Evolutionary conservation across 2,888 invertebrate species (phyloP).

Genomic region (Chymomyza procnemis): DNA sequence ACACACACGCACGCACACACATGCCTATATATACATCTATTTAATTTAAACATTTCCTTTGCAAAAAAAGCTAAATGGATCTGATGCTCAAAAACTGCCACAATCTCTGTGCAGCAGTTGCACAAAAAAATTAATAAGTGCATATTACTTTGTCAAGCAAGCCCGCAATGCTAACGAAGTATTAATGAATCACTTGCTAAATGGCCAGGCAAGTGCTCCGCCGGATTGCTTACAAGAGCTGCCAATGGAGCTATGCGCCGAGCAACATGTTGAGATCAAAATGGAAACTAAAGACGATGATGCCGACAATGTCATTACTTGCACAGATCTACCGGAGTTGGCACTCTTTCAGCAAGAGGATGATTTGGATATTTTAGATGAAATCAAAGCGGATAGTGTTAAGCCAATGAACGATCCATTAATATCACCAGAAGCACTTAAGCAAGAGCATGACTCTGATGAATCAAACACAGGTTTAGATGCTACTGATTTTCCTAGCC

Average conservation of each 20-base stretch:
- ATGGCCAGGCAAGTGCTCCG: slow-evolving; percentile 16
- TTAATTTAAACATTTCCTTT: neutral
- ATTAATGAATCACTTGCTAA: slow-evolving; percentile 30
- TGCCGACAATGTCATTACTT: neutral
- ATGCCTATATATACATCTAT: neutral
- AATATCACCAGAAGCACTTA: neutral
- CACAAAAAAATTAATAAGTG: slow-evolving; percentile 55
- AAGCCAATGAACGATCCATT: neutral
- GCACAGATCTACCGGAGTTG: neutral
- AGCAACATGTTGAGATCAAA: slow-evolving; percentile 27
- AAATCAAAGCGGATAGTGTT: neutral
- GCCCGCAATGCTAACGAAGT: slow-evolving; percentile 56
- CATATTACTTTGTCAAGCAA: slow-evolving; percentile 65
- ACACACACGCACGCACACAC: neutral
- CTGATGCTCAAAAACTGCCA: slow-evolving; percentile 48
- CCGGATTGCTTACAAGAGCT: neutral
- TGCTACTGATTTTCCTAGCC: neutral
- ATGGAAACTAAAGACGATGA: neutral
- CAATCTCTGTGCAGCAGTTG: slow-evolving; percentile 61
- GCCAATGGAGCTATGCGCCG: slow-evolving; percentile 27
- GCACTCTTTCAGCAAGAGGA: neutral
- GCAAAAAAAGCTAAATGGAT: slow-evolving; percentile 30
- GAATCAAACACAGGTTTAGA: neutral
- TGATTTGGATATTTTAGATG: neutral
- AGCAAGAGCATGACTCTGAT: neutral